Evolutionary conservation across 2,797 vertebrate species (phyloP).

Genomic region (Sebastes vulpes): DNA sequence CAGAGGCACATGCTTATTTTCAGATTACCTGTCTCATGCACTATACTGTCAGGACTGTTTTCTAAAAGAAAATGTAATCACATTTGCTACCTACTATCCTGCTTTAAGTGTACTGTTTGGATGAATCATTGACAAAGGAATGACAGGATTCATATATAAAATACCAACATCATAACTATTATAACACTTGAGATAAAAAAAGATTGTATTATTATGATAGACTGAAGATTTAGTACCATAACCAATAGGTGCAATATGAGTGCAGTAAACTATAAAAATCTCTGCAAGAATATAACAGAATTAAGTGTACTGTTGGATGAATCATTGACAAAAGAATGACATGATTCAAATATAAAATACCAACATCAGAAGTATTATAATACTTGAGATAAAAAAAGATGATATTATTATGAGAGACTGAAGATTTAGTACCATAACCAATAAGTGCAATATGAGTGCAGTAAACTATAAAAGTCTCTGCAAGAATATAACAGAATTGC

Average conservation of each 20-base stretch:
- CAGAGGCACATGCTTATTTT: too few relatives aligned
- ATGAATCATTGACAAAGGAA: not conserved
- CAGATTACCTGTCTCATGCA: too few relatives aligned
- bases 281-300: not conserved
- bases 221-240: not conserved
- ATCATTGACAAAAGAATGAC: not conserved
- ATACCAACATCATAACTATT: not conserved
- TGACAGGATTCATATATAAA: not conserved
- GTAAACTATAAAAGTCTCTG: not conserved
- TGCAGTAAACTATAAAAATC: not conserved
- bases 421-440: not conserved
- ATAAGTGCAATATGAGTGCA: too few relatives aligned
- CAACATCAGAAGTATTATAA: not conserved
- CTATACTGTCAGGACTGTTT: too few relatives aligned
- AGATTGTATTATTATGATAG: not conserved
- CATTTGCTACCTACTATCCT: too few relatives aligned
- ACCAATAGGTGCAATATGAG: too few relatives aligned
- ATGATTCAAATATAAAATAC: not conserved
- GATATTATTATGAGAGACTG: not conserved
- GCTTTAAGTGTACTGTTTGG: not conserved
- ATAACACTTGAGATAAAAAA: not conserved
- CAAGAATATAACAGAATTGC: not conserved
- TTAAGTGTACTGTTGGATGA: not conserved
- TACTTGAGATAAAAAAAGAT: not conserved
- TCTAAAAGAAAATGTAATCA: too few relatives aligned